Evolutionary conservation across 2,888 invertebrate species (phyloP), one percentile per base, ranked within the genome.

Genomic region (Holacanthella duospinosa): DNA sequence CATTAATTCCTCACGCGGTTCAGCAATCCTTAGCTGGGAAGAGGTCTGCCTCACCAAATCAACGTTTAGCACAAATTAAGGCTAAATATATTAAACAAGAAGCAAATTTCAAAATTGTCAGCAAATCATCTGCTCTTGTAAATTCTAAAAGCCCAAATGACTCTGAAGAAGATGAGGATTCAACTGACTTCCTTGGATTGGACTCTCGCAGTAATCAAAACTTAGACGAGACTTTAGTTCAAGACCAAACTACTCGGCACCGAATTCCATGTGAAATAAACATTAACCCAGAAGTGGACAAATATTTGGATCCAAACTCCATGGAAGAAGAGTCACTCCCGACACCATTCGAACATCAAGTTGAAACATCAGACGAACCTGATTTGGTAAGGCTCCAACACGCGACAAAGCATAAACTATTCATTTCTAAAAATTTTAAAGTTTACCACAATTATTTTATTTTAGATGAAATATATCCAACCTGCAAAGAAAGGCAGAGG

Each of bases 401-500:
- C n/a, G n/a, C n/a, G 36, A 36, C 36, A 36, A 12, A 16, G 36
- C 6, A 36, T 12, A 36, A 36, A 36, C 16, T 62, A 29, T 24
- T 29, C 2, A 24, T 59, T 43, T 55, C 29, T 21, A 28, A 21
- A 29, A 29, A 55, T 36, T 60, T 56, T 36, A n/a, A n/a, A n/a
- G n/a, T n/a, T n/a, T n/a, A n/a, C n/a, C n/a, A n/a, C n/a, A n/a
- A n/a, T n/a, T 21, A 55, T 36, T 24, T 59, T 53, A n/a, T 60
- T 60, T 6, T 68, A 84, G 81, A 82, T 88, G 69, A 80, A 84
- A 70, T 84, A 86, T 66, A 61, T 72, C 1, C 77, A 90, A 16
- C 84, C 86, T 68, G 89, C 89, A 1, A 84, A 86, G 72, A 81
- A 81, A 16, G 76, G 83, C 1, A 83, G 81, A 65, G 80, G 83